Evolutionary conservation across 2,888 invertebrate species (phyloP).

Genomic region (Coremacera marginata): DNA sequence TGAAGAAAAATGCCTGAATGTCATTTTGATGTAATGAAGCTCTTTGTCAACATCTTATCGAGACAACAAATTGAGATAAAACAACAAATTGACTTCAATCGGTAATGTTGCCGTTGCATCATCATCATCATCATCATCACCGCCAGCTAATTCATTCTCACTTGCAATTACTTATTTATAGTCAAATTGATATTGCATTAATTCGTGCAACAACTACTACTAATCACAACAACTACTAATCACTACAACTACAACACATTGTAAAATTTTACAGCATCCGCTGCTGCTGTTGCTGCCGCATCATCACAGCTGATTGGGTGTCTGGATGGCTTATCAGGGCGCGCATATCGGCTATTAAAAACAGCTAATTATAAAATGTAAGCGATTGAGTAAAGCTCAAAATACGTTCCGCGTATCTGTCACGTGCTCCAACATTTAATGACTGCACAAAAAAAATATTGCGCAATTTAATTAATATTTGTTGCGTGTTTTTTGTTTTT

Average conservation of each 20-base stretch:
- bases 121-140: background rate
- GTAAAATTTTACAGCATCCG: background rate
- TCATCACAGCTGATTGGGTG: background rate
- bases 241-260: constrained; percentile 2
- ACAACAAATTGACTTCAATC: too few species aligned
- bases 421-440: constrained; percentile 32
- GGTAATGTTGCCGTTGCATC: background rate
- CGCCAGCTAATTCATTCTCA: too few species aligned
- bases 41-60: too few species aligned
- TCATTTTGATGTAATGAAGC: too few species aligned
- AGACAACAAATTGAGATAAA: too few species aligned
- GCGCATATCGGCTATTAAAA: constrained; percentile 20
- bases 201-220: background rate
- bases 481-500: background rate
- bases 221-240: background rate
- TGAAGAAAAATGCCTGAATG: too few species aligned
- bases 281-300: background rate
- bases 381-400: background rate
- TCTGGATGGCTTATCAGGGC: constrained; percentile 11
- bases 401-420: constrained; percentile 51
- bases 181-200: constrained; percentile 10
- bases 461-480: constrained; percentile 19
- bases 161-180: background rate
- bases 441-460: constrained; percentile 10
- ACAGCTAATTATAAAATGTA: constrained; percentile 15